Percentiles rank a stretch among this genome's conserved stretches.
These are phyloP conservation scores for Aplysina aerophoba DNA, from an alignment of 37 sponge, comb jelly and placozoan species.

Conservation along the genomic window DNA sequence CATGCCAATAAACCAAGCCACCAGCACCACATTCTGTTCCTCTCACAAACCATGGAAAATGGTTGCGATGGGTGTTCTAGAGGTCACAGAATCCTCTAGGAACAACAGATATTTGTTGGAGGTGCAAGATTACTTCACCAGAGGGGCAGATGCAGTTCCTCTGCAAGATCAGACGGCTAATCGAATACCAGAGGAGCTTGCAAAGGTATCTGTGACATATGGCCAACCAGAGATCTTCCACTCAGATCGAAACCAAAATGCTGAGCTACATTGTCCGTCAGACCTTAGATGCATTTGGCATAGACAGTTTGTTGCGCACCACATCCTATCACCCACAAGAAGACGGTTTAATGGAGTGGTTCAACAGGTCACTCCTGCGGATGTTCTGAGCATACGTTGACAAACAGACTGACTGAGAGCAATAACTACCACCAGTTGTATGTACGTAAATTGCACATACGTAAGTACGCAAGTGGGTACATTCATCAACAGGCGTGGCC, in stretches of 20 bases:
- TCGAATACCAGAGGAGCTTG: too few relatives aligned
- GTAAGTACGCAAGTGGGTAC: constrained; percentile 37
- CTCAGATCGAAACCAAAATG: constrained; percentile 26
- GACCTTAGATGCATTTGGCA: too few relatives aligned
- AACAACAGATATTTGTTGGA: constrained; percentile 9
- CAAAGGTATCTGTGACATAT: neutral
- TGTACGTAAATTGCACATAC: too few relatives aligned
- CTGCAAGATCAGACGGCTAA: too few relatives aligned
- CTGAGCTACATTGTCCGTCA: too few relatives aligned
- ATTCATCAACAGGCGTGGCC: constrained; percentile 28
- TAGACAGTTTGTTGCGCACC: constrained; percentile 4
- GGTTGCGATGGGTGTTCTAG: constrained; percentile 14
- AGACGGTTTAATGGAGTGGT: constrained; percentile 27
- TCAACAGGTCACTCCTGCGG: too few relatives aligned
- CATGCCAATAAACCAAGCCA: too few relatives aligned
- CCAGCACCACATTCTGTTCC: too few relatives aligned
- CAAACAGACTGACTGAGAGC: constrained; percentile 14
- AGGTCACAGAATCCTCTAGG: neutral
- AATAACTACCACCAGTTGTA: constrained; percentile 3
- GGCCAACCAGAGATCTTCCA: constrained; percentile 34
- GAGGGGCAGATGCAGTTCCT: constrained; percentile 40
- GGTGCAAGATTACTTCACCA: constrained; percentile 46
- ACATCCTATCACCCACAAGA: constrained; percentile 36
- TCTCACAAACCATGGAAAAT: constrained; percentile 42
- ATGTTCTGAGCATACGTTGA: too few relatives aligned